Percentiles rank a stretch among this genome's conserved stretches.
Conservation (phyloP, 2,113 vertebrate species). For the Oostethus manadensis region DNA sequence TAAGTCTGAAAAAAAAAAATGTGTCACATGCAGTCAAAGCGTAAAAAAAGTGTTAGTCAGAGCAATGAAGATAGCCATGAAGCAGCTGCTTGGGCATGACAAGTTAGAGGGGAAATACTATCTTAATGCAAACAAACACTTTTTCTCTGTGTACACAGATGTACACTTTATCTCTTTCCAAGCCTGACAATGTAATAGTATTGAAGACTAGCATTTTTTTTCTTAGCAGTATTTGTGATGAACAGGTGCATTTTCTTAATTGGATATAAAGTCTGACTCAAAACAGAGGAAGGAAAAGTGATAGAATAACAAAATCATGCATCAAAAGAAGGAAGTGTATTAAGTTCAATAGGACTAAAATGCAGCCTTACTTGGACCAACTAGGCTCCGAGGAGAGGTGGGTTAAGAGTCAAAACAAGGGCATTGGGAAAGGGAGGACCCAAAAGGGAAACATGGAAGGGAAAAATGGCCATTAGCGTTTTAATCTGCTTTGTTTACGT, state of each 20-base stretch:
- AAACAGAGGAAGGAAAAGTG: slow-evolving; percentile 35
- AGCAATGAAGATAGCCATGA: slow-evolving; percentile 29
- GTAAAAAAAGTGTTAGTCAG: slow-evolving; percentile 30
- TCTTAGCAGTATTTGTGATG: too few relatives aligned
- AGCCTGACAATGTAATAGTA: not conserved
- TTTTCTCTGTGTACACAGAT: slow-evolving; percentile 6
- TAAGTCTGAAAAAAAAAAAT: not conserved
- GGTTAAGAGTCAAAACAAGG: slow-evolving; percentile 74
- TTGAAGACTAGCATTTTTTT: too few relatives aligned
- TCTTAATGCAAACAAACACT: slow-evolving; percentile 10
- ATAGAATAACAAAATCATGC: slow-evolving; percentile 52
- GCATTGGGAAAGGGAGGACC: slow-evolving; percentile 54
- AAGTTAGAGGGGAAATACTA: slow-evolving; percentile 27
- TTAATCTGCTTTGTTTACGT: slow-evolving; percentile 41
- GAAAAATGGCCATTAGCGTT: slow-evolving; percentile 75
- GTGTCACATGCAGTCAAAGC: slow-evolving; percentile 3
- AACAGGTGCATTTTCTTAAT: too few relatives aligned
- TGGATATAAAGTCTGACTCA: slow-evolving; percentile 12
- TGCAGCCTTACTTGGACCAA: slow-evolving; percentile 87
- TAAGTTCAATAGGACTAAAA: slow-evolving; percentile 50
- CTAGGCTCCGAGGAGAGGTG: slow-evolving; percentile 81
- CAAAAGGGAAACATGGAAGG: slow-evolving; percentile 64
- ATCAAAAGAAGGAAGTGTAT: slow-evolving; percentile 37
- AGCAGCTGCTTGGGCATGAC: slow-evolving; percentile 45
- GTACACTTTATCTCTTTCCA: not conserved